Percentiles rank a stretch among this genome's conserved stretches.
phyloP scores from a whole-genome alignment of 2,888 invertebrate species.

The Andrena hattorfiana region DNA sequence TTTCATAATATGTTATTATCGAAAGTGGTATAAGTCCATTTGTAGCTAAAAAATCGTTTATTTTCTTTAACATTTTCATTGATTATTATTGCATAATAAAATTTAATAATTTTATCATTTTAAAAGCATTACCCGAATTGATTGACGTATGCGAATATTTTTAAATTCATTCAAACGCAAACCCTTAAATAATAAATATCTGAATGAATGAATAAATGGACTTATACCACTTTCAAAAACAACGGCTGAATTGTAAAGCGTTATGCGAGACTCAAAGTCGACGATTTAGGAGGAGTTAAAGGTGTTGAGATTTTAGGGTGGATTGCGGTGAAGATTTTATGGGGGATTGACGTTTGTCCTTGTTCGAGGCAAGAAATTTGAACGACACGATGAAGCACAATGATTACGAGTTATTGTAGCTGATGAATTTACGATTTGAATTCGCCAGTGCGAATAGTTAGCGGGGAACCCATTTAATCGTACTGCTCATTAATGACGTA shows the following conservation, averaged over 20 bases:
- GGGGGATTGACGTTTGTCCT: constrained; percentile 12
- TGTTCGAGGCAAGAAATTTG: constrained; percentile 11
- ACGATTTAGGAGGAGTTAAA: neutral
- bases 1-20: no score
- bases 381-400: constrained; percentile 8
- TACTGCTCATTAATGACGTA: constrained; percentile 11
- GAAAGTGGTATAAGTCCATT: no score
- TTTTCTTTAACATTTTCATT: no score
- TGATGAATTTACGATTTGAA: constrained; percentile 5
- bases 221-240: no score
- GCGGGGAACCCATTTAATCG: constrained; percentile 2
- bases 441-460: constrained; percentile 6
- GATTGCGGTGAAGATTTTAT: neutral
- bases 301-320: constrained; percentile 20
- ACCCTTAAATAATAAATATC: no score
- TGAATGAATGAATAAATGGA: neutral
- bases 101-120: no score
- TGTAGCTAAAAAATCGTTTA: no score
- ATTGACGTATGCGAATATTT: no score
- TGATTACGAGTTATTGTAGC: constrained; percentile 6
- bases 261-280: neutral
- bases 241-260: neutral
- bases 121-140: no score
- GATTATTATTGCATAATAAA: no score
- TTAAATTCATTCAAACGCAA: no score